Conservation (phyloP, 2,113 vertebrate species). For the Nipponia nippon region DNA sequence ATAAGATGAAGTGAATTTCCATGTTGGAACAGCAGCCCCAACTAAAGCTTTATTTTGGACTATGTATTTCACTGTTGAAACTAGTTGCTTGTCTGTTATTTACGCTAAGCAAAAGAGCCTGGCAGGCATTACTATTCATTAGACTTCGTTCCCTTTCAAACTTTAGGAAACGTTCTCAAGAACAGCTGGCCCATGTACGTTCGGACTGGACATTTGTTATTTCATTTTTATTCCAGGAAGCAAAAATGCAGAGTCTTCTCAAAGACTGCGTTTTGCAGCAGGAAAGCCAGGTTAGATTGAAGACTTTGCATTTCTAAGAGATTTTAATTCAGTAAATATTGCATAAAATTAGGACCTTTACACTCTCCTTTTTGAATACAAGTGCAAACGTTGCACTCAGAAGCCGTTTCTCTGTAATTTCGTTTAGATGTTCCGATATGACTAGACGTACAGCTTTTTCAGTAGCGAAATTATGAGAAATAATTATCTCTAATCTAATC, state of each 20-base stretch:
- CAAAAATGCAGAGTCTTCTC: not conserved
- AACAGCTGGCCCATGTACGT: not conserved
- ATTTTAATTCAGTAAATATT: conserved; percentile 61
- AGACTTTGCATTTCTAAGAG: conserved; percentile 22
- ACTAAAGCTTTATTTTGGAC: not conserved
- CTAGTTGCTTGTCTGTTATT: conserved; percentile 43
- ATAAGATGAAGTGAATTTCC: conserved; percentile 23
- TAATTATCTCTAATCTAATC: conserved; percentile 77
- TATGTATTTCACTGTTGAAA: not conserved
- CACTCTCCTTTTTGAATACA: not conserved
- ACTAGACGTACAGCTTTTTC: conserved; percentile 62
- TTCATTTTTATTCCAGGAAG: not conserved
- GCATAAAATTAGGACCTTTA: conserved; percentile 40
- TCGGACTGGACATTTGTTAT: not conserved
- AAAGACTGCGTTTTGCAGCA: not conserved
- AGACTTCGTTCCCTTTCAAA: not conserved
- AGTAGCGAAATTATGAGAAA: conserved; percentile 67
- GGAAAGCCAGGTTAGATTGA: conserved; percentile 1
- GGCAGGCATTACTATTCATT: not conserved
- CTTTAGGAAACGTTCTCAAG: not conserved
- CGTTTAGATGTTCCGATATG: conserved; percentile 62
- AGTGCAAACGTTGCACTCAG: conserved; percentile 30
- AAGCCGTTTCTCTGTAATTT: conserved; percentile 59
- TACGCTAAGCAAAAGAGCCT: not conserved
- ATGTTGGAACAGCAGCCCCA: conserved; percentile 44